These are phyloP conservation scores for Sisor rabdophorus DNA, from an alignment of 2,113 vertebrate genomes.

Conservation along the genomic window DNA sequence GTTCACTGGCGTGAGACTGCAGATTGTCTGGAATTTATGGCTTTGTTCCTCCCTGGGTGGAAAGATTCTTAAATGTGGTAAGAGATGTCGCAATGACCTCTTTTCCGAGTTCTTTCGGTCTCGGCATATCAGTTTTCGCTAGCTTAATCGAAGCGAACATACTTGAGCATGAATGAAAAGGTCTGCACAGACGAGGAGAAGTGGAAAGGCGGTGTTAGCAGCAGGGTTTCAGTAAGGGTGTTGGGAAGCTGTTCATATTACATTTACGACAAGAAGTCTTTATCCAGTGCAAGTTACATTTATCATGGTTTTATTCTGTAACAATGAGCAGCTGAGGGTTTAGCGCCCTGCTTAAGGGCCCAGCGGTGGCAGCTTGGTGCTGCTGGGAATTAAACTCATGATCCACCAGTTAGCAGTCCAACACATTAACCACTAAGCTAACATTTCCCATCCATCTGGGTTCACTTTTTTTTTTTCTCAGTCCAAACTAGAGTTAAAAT, in stretches of 20 bases:
- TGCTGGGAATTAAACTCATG: too few species aligned
- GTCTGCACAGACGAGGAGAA: background rate
- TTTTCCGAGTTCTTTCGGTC: background rate
- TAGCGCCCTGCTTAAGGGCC: too few species aligned
- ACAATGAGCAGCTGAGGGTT: too few species aligned
- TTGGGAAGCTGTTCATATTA: background rate
- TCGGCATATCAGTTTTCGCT: background rate
- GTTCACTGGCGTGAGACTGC: background rate
- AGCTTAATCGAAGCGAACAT: background rate
- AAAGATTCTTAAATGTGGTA: background rate
- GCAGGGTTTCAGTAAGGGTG: background rate
- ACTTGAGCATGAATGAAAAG: background rate
- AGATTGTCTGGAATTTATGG: conserved; percentile 16
- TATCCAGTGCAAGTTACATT: too few species aligned
- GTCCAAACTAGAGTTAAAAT: too few species aligned
- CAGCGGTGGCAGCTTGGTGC: too few species aligned
- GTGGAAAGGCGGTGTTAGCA: background rate
- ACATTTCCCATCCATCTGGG: too few species aligned
- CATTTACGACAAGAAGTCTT: too few species aligned
- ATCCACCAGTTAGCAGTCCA: too few species aligned
- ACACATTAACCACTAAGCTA: too few species aligned
- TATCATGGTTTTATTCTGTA: too few species aligned
- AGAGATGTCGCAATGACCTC: background rate
- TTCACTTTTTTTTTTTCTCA: too few species aligned
- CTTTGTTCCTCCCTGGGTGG: background rate